Evolutionary conservation across 2,888 invertebrate genomes (phyloP).

Genomic region (Eilema caniola): DNA sequence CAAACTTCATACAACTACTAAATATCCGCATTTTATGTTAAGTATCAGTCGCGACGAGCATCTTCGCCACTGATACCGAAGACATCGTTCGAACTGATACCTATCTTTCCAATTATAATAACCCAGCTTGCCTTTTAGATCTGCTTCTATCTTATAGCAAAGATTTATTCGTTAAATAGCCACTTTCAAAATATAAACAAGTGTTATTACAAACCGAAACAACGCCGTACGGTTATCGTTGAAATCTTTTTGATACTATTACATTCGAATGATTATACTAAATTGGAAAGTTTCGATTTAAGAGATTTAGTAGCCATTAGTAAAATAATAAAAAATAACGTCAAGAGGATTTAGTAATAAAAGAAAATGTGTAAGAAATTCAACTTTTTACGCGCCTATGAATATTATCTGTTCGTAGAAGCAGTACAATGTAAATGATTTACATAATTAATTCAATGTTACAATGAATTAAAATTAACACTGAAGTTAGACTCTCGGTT

Average conservation of each 20-base stretch:
- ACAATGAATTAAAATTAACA: constrained; percentile 59
- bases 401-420: background rate
- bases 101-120: constrained; percentile 29
- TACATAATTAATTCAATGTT: constrained; percentile 48
- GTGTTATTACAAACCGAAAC: constrained; percentile 27
- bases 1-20: constrained; percentile 65
- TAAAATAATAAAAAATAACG: constrained; percentile 39
- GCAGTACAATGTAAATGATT: background rate
- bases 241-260: constrained; percentile 21
- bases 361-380: background rate
- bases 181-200: constrained; percentile 33
- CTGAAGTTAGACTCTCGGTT: constrained; percentile 47
- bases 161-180: constrained; percentile 30
- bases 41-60: constrained; percentile 46
- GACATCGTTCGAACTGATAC: constrained; percentile 45
- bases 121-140: constrained; percentile 33
- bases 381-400: background rate
- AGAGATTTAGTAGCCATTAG: constrained; percentile 27
- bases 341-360: background rate
- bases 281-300: constrained; percentile 33
- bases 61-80: constrained; percentile 26
- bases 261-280: constrained; percentile 18
- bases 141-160: constrained; percentile 19
- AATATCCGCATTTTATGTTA: constrained; percentile 63
- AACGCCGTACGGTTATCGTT: constrained; percentile 27